Conservation (phyloP, 1,140 invertebrate species). For the Cephus cinctus region DNA sequence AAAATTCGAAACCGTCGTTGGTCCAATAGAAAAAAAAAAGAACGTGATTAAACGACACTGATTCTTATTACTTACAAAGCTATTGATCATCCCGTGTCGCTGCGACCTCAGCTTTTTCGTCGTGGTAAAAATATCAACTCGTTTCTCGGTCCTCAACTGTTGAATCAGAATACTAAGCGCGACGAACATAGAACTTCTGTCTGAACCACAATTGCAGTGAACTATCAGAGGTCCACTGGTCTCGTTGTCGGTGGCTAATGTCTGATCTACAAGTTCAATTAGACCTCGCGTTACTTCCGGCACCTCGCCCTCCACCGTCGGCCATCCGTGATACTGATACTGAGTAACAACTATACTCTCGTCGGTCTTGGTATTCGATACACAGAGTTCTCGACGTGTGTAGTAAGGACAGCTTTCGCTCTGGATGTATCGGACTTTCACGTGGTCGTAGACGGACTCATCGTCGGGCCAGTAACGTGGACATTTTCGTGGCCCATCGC, state of each 20-base stretch:
- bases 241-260: slow-evolving; percentile 58
- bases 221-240: slow-evolving; percentile 69
- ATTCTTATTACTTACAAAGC: slow-evolving; percentile 69
- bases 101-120: slow-evolving; percentile 82
- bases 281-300: slow-evolving; percentile 81
- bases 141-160: slow-evolving; percentile 76
- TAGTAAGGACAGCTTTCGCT: slow-evolving; percentile 87
- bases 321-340: slow-evolving; percentile 88
- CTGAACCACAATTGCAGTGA: slow-evolving; percentile 83
- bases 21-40: slow-evolving; percentile 4
- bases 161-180: slow-evolving; percentile 82
- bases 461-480: slow-evolving; percentile 92
- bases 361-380: slow-evolving; percentile 72
- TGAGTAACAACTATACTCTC: slow-evolving; percentile 75
- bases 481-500: slow-evolving; percentile 75
- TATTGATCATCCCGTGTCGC: slow-evolving; percentile 78
- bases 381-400: slow-evolving; percentile 76
- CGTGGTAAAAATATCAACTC: slow-evolving; percentile 83
- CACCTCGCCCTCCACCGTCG: slow-evolving; percentile 81
- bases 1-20: not conserved
- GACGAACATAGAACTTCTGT: slow-evolving; percentile 86
- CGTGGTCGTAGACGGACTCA: slow-evolving; percentile 77
- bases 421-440: slow-evolving; percentile 81
- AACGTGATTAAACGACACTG: slow-evolving; percentile 15
- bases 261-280: slow-evolving; percentile 76